A percentile compares a stretch with the other conserved stretches of the same genome.
Conservation (phyloP, 2,888 invertebrate species). For the Rosalia funebris region DNA sequence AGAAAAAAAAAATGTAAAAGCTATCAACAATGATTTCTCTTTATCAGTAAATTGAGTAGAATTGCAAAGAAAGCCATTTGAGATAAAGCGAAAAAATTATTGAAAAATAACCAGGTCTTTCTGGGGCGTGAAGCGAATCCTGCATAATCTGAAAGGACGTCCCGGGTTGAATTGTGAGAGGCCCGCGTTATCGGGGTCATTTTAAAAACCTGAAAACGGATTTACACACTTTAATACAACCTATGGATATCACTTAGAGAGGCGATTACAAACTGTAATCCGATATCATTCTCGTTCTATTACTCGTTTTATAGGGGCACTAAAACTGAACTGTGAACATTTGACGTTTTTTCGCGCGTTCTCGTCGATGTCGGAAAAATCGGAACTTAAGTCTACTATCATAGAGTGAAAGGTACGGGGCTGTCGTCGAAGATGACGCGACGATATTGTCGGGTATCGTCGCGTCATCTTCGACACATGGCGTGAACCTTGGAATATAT, state of each 20-base stretch:
- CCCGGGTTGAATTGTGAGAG: slow-evolving; percentile 42
- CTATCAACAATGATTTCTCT: slow-evolving; percentile 45
- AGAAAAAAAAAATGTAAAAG: slow-evolving; percentile 29
- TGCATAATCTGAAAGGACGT: slow-evolving; percentile 47
- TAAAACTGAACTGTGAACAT: slow-evolving; percentile 1
- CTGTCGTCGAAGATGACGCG: no score
- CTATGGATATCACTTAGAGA: slow-evolving; percentile 11
- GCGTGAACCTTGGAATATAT: no score
- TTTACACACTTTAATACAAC: slow-evolving; percentile 37
- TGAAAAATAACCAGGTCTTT: slow-evolving; percentile 48
- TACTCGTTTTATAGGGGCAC: slow-evolving; percentile 6
- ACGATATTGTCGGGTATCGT: no score
- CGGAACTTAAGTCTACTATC: no score
- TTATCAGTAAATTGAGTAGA: slow-evolving; percentile 48
- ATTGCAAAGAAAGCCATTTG: slow-evolving; percentile 44
- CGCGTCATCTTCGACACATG: no score
- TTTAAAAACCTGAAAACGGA: slow-evolving; percentile 43
- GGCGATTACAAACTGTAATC: slow-evolving; percentile 14
- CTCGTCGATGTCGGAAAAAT: no score
- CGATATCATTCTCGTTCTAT: slow-evolving; percentile 10
- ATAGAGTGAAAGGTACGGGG: no score
- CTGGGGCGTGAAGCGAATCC: slow-evolving; percentile 39
- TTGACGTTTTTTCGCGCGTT: no score
- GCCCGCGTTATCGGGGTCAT: slow-evolving; percentile 43
- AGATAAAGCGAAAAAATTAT: slow-evolving; percentile 48